Base-by-base conservation (phyloP, 1,140 invertebrate genomes). In the Drosophila nikananu region DNA sequence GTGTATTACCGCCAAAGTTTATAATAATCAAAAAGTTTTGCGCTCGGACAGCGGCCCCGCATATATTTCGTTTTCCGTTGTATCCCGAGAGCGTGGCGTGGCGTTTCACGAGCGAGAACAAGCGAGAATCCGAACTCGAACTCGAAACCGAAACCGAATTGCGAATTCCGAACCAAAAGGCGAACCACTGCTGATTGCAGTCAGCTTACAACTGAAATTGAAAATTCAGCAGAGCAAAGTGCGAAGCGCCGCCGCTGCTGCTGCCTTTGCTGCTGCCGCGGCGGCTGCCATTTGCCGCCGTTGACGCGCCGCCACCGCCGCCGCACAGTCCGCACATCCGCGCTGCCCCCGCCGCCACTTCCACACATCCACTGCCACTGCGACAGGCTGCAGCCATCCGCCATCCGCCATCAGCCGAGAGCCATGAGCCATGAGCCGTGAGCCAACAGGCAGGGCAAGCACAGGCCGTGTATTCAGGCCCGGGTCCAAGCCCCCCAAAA, bases 201-300 rank as follows among this genome's bases (percentile, higher is more conserved):
- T 92, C 91, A 91, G 91, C 91, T 92, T 91, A 92, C 91, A 92
- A 92, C 91, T 92, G 91, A 92, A 92, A 92, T 92, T 92, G 91
- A 92, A 92, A 92, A 92, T 92, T 92, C 91, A 92, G 91, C 91
- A 91, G 84, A 92, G 91, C 91, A 92, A 83, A 91, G 91, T 86
- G 83, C 87, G 84, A 91, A 91, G 86, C 86, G 86, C 75, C 86
- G 86, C 79, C 62, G 62, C 35, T 25, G 48, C 48, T 25, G 78
- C 44, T 35, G 60, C 60, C 10, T 42, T 42, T 59, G 57, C 63
- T 46, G 63, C 52, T 66, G 70, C 42, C 64, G 64, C 67, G n/a
- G 60, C 60, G 46, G 55, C 66, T 59, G 70, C 68, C 67, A 51
- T 48, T 37, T 44, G 35, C 49, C 30, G 71, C 54, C 58, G 71